These are phyloP conservation scores for Clinocottus analis DNA, from an alignment of 2,113 vertebrate genomes.

Conservation along the genomic window DNA sequence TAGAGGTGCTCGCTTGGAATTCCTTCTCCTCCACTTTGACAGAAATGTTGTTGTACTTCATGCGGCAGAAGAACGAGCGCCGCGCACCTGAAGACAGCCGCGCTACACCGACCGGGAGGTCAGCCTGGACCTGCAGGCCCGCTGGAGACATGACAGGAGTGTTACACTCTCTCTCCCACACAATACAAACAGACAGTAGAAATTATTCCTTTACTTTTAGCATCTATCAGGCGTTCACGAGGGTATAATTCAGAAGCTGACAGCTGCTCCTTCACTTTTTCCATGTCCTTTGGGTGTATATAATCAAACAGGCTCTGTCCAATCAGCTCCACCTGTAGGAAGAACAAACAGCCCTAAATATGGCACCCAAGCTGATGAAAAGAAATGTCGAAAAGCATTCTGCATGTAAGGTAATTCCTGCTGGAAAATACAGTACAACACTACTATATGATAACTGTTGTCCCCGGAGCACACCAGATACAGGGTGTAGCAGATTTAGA, in stretches of 20 bases:
- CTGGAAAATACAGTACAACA: constrained; percentile 4
- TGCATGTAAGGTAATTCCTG: constrained; percentile 22
- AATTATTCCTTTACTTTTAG: constrained; percentile 87
- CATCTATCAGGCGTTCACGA: constrained; percentile 89
- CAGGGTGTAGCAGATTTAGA: neutral
- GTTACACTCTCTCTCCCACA: constrained; percentile 22
- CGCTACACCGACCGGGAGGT: constrained; percentile 85
- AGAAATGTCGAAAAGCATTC: constrained; percentile 7
- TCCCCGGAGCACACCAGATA: too few relatives aligned
- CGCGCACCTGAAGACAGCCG: constrained; percentile 90
- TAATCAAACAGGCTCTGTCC: constrained; percentile 94
- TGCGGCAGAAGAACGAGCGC: constrained; percentile 92
- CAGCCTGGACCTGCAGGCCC: constrained; percentile 90
- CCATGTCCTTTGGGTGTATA: constrained; percentile 93
- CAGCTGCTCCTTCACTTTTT: constrained; percentile 94
- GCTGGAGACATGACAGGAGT: constrained; percentile 69
- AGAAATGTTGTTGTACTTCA: constrained; percentile 87
- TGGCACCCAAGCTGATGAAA: constrained; percentile 5
- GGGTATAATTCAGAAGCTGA: constrained; percentile 88
- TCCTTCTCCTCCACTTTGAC: constrained; percentile 88
- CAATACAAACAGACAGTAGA: neutral
- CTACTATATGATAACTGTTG: too few relatives aligned
- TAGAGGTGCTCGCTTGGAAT: constrained; percentile 82
- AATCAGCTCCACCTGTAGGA: constrained; percentile 86
- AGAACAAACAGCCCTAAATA: constrained; percentile 29